Percentiles rank a stretch among this genome's conserved stretches.
phyloP scores from a whole-genome alignment of 2,888 invertebrate species.

The Notodromas monacha region DNA sequence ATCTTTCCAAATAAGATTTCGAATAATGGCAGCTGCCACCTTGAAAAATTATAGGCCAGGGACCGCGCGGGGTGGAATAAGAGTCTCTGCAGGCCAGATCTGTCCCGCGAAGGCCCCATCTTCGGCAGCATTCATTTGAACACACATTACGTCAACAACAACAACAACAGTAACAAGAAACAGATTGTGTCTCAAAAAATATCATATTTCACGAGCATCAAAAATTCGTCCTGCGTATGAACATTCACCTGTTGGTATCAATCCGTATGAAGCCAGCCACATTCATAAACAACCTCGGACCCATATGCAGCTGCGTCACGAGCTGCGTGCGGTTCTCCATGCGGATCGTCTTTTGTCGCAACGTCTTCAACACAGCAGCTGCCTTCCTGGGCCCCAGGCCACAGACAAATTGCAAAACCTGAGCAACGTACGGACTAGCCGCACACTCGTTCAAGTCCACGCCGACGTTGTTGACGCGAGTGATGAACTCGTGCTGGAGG shows the following conservation, averaged over 20 bases:
- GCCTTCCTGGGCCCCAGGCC: slow-evolving; percentile 87
- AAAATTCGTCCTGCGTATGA: no score
- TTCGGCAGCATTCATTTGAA: no score
- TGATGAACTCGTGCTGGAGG: slow-evolving; percentile 54
- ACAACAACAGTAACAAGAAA: neutral
- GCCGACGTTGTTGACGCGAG: slow-evolving; percentile 85
- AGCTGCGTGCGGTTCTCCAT: slow-evolving; percentile 77
- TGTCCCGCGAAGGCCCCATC: no score
- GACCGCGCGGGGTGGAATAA: no score
- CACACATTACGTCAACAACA: neutral
- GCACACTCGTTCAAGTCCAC: slow-evolving; percentile 84
- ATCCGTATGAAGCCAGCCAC: slow-evolving; percentile 97
- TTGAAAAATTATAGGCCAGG: no score
- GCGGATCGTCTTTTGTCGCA: slow-evolving; percentile 29
- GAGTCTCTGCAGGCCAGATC: no score
- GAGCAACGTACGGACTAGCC: slow-evolving; percentile 49
- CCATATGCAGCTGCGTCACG: slow-evolving; percentile 82
- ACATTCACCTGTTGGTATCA: slow-evolving; percentile 40
- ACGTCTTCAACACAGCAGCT: slow-evolving; percentile 34
- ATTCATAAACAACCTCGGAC: slow-evolving; percentile 91
- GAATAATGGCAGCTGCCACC: no score
- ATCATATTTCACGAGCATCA: neutral
- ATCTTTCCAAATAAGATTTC: no score
- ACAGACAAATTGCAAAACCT: slow-evolving; percentile 78
- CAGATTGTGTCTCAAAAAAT: neutral